Evolutionary conservation across 2,888 invertebrate species (phyloP).

Genomic region (Coecobrya sp.): DNA sequence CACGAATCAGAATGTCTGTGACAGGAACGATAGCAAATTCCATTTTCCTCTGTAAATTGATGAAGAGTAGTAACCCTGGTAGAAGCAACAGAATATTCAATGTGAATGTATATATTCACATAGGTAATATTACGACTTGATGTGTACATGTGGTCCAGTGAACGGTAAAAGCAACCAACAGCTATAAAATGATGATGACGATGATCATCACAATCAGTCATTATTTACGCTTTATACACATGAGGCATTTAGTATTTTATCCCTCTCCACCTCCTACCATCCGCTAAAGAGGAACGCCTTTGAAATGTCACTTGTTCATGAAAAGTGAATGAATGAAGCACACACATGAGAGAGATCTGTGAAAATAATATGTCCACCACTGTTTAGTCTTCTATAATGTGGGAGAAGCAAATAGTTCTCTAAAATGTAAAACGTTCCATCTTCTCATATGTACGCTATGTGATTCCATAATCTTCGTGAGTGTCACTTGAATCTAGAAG

Average conservation of each 20-base stretch:
- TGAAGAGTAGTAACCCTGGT: background rate
- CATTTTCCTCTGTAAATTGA: background rate
- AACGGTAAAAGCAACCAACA: background rate
- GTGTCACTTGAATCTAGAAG: conserved; percentile 67
- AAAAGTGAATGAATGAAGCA: conserved; percentile 8
- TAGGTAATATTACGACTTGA: no score
- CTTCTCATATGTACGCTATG: background rate
- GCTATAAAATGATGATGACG: background rate
- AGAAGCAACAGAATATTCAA: background rate
- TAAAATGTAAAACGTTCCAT: background rate
- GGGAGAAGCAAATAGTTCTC: background rate
- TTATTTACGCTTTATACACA: background rate
- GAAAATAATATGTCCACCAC: conserved; percentile 53
- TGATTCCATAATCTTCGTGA: conserved; percentile 51
- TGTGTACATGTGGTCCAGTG: background rate
- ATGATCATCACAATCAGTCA: conserved; percentile 11
- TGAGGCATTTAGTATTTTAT: background rate
- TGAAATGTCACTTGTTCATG: conserved; percentile 18
- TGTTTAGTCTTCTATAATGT: background rate
- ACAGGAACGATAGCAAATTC: background rate
- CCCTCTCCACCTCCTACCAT: background rate
- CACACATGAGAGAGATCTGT: conserved; percentile 55
- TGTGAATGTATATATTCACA: background rate
- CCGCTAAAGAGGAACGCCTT: background rate
- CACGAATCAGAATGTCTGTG: background rate